Evolutionary conservation across 2,113 vertebrate species (phyloP).

Genomic region (Indri indri): DNA sequence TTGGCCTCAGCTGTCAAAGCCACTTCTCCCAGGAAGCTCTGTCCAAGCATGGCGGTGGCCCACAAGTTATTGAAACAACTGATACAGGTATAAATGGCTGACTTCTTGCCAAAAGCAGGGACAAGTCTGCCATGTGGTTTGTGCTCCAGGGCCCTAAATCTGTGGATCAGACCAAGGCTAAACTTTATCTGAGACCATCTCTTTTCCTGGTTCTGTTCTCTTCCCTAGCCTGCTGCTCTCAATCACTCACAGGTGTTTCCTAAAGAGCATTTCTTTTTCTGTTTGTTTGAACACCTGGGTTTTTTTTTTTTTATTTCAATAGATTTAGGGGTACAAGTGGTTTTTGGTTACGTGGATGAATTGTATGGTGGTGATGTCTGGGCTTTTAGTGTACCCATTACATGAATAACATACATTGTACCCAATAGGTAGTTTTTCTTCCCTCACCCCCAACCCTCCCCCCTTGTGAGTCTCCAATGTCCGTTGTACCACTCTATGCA

Average conservation of each 20-base stretch:
- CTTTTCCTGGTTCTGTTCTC: background rate
- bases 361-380: too few species aligned
- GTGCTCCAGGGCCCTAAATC: background rate
- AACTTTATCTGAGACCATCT: background rate
- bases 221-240: background rate
- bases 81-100: background rate
- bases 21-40: background rate
- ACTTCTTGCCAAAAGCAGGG: background rate
- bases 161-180: background rate
- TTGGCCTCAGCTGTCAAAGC: slow-evolving; percentile 26
- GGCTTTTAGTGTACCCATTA: too few species aligned
- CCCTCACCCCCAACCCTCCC: too few species aligned
- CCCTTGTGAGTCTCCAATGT: too few species aligned
- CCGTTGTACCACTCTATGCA: too few species aligned
- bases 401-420: too few species aligned
- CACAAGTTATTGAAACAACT: background rate
- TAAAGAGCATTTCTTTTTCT: background rate
- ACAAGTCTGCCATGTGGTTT: background rate
- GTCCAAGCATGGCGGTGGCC: background rate
- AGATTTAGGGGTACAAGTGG: too few species aligned
- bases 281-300: too few species aligned
- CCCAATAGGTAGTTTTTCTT: too few species aligned
- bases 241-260: background rate
- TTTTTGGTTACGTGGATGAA: too few species aligned
- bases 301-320: too few species aligned